These are phyloP conservation scores for Chiloscyllium plagiosum DNA, from an alignment of 2,113 vertebrate species.

Conservation along the genomic window DNA sequence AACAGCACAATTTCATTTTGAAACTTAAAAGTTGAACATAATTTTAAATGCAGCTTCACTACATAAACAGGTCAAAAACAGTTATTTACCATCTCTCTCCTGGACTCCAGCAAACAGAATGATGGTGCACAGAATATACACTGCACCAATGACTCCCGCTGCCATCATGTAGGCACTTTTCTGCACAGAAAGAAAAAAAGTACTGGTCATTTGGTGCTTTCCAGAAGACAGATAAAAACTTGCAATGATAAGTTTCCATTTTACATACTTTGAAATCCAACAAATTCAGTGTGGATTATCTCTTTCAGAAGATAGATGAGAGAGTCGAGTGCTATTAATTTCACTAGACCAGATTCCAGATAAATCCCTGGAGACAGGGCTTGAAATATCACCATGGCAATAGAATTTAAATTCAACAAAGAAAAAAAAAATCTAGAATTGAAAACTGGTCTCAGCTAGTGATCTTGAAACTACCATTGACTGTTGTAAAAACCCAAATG, in stretches of 20 bases:
- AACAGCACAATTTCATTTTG: not conserved
- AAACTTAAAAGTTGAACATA: not conserved
- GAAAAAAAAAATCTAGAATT: too few species aligned
- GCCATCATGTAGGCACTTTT: constrained; percentile 81
- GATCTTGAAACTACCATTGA: too few species aligned
- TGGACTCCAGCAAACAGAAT: constrained; percentile 71
- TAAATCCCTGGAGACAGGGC: too few species aligned
- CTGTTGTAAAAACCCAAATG: too few species aligned
- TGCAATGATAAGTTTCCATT: not conserved
- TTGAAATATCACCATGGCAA: too few species aligned
- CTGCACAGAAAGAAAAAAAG: constrained; percentile 42
- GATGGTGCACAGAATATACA: constrained; percentile 75
- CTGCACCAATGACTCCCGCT: constrained; percentile 72
- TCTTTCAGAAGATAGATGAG: not conserved
- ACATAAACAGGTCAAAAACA: not conserved
- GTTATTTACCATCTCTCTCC: constrained; percentile 71
- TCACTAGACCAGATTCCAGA: too few species aligned
- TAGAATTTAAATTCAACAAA: too few species aligned
- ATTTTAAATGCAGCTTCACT: not conserved
- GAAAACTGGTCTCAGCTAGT: too few species aligned
- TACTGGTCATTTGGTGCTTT: not conserved
- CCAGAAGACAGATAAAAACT: not conserved
- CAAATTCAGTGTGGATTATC: not conserved
- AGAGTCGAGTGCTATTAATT: too few species aligned
- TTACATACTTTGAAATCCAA: not conserved